These are phyloP conservation scores for Onychomys arenicola DNA, from an alignment of 2,797 vertebrate species.

Conservation along the genomic window DNA sequence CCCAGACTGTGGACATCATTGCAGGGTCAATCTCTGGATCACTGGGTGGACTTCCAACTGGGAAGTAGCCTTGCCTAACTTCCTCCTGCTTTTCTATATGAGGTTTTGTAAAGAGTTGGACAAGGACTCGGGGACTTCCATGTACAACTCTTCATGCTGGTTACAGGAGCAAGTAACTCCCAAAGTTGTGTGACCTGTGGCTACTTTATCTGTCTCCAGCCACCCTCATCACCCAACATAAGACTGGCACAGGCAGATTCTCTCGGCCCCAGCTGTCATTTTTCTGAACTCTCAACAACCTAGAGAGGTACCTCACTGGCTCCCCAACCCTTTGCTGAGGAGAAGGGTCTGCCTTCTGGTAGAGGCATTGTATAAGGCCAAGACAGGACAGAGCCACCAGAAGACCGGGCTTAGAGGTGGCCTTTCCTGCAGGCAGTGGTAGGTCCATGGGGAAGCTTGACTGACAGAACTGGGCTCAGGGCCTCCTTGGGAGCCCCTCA, in stretches of 20 bases:
- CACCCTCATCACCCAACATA: neutral
- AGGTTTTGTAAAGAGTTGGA: neutral
- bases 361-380: neutral
- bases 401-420: neutral
- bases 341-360: neutral
- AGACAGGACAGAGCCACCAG: neutral
- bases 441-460: neutral
- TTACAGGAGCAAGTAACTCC: neutral
- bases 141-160: neutral
- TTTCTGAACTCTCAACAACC: neutral
- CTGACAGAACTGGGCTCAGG: neutral
- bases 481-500: neutral
- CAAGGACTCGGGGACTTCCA: neutral
- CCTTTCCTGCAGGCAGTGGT: neutral
- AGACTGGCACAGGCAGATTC: neutral
- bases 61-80: neutral
- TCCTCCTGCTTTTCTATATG: neutral
- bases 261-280: neutral
- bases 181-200: neutral
- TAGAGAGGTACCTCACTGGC: neutral
- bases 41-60: neutral
- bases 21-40: neutral
- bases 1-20: neutral
- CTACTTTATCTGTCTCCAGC: neutral
- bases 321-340: neutral